phyloP scores from a whole-genome alignment of 2,888 invertebrate species.

The Pharmacophagus antenor region DNA sequence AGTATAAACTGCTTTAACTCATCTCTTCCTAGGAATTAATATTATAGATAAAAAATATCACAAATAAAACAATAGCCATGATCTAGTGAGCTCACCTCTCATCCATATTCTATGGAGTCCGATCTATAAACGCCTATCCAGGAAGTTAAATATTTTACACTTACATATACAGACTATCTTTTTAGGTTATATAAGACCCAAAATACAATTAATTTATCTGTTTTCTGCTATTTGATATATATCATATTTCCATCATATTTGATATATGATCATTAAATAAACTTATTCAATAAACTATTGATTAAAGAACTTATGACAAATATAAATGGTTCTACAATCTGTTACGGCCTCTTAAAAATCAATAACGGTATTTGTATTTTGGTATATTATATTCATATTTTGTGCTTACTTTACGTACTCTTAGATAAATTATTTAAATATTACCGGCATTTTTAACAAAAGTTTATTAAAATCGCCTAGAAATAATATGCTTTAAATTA shows the following conservation, averaged over 20 bases:
- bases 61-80: slow-evolving; percentile 15
- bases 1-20: background rate
- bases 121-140: slow-evolving; percentile 10
- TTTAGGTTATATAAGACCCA: background rate
- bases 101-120: slow-evolving; percentile 17
- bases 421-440: too few relatives aligned
- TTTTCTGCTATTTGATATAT: too few relatives aligned
- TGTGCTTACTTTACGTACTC: too few relatives aligned
- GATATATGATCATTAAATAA: background rate
- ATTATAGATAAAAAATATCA: background rate
- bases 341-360: too few relatives aligned
- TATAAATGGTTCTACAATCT: too few relatives aligned
- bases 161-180: background rate
- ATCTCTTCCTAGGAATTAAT: slow-evolving; percentile 5
- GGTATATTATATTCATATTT: too few relatives aligned
- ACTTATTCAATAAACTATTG: background rate
- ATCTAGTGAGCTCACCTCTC: slow-evolving; percentile 11
- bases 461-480: too few relatives aligned
- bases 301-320: too few relatives aligned
- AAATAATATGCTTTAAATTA: too few relatives aligned
- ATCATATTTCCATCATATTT: background rate
- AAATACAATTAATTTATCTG: background rate
- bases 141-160: slow-evolving; percentile 12
- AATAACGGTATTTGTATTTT: too few relatives aligned
- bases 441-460: too few relatives aligned